These are phyloP conservation scores for Drosophila grimshawi DNA, from an alignment of 1,140 invertebrate genomes.

Conservation along the genomic window DNA sequence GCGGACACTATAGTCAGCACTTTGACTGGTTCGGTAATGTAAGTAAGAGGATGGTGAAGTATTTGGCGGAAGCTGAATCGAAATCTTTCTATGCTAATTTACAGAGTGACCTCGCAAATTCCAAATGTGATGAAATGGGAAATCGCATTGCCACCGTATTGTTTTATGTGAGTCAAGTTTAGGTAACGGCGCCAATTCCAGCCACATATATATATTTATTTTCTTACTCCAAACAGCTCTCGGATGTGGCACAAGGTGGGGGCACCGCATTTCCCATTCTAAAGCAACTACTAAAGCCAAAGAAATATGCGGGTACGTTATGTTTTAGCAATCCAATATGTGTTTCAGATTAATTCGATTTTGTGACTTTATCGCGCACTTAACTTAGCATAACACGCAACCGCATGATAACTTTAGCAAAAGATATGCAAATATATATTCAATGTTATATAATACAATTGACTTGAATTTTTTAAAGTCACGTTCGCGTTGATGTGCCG, in stretches of 20 bases:
- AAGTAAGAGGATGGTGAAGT: slow-evolving; percentile 10
- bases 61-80: background rate
- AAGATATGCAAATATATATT: no score
- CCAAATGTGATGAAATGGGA: slow-evolving; percentile 47
- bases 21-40: slow-evolving; percentile 85
- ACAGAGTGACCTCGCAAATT: slow-evolving; percentile 33
- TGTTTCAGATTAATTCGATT: no score
- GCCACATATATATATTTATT: background rate
- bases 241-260: slow-evolving; percentile 96
- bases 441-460: background rate
- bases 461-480: background rate
- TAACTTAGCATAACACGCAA: no score
- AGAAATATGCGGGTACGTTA: slow-evolving; percentile 86
- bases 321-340: no score
- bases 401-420: no score
- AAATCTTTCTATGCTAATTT: background rate
- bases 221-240: slow-evolving; percentile 89
- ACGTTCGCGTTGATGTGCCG: background rate
- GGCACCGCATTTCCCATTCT: slow-evolving; percentile 96
- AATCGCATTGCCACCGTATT: slow-evolving; percentile 80
- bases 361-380: no score
- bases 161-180: slow-evolving; percentile 70
- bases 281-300: slow-evolving; percentile 92
- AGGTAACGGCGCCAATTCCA: slow-evolving; percentile 62
- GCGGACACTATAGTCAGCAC: slow-evolving; percentile 90